Evolutionary conservation across 2,888 invertebrate species (phyloP).

Genomic region (Pediacus dermestoides): DNA sequence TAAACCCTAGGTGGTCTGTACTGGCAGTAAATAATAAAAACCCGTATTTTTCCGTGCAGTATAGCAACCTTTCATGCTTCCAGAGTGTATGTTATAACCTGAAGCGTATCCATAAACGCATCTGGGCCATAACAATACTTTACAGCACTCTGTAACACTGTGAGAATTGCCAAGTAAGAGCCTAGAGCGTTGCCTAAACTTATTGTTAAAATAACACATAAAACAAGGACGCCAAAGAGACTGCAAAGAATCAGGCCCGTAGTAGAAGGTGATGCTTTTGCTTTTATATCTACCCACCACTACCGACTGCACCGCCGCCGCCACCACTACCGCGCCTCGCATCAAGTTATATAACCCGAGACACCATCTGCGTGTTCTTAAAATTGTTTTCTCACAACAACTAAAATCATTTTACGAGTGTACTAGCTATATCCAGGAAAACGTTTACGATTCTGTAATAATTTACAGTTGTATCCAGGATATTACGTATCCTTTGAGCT

Average conservation of each 20-base stretch:
- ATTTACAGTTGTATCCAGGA: neutral
- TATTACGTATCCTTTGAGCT: neutral
- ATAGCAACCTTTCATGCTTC: too few species aligned
- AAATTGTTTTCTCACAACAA: constrained; percentile 2
- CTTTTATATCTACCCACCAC: too few species aligned
- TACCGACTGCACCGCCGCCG: too few species aligned
- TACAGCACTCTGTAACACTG: neutral
- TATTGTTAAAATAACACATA: constrained; percentile 2
- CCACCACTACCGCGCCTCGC: too few species aligned
- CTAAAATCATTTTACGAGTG: too few species aligned
- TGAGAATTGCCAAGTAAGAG: constrained; percentile 1
- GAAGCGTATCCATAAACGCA: constrained; percentile 7
- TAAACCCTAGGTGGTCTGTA: too few species aligned
- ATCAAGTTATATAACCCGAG: neutral
- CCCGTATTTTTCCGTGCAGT: neutral
- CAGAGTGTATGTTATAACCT: too few species aligned
- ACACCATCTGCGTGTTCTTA: neutral
- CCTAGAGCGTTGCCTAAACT: constrained; percentile 2
- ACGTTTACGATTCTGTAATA: constrained; percentile 3
- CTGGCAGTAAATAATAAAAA: too few species aligned
- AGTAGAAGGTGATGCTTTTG: neutral
- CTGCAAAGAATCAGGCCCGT: constrained; percentile 1
- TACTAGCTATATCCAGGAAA: neutral
- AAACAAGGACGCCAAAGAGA: constrained; percentile 2
- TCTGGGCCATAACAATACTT: constrained; percentile 1